Conservation (phyloP, 2,797 vertebrate species). For the Acanthopagrus latus region DNA sequence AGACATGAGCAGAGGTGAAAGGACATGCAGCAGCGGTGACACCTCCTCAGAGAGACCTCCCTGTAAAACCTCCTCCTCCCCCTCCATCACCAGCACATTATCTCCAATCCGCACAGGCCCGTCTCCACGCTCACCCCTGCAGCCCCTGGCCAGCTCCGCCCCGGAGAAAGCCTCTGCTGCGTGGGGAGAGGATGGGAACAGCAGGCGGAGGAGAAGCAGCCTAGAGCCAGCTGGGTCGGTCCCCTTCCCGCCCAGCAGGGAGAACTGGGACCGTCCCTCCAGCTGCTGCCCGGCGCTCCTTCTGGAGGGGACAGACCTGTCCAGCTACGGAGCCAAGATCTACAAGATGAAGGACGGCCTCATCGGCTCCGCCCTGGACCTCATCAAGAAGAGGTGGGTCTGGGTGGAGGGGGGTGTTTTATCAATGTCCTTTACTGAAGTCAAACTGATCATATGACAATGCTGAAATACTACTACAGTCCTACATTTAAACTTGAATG, state of each 20-base stretch:
- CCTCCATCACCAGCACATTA: constrained; percentile 22
- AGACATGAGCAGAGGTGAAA: constrained; percentile 24
- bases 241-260: constrained; percentile 78
- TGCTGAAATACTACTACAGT: neutral
- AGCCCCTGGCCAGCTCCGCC: constrained; percentile 70
- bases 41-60: constrained; percentile 37
- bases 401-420: neutral
- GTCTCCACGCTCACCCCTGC: constrained; percentile 86
- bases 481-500: neutral
- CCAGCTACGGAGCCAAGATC: constrained; percentile 91
- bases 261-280: constrained; percentile 85
- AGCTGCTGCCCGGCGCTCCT: constrained; percentile 92
- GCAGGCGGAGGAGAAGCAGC: constrained; percentile 70
- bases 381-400: constrained; percentile 94
- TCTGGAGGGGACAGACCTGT: constrained; percentile 90
- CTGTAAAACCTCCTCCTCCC: constrained; percentile 12
- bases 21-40: constrained; percentile 36
- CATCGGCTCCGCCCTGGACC: constrained; percentile 91
- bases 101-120: constrained; percentile 89
- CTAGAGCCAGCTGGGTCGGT: constrained; percentile 74
- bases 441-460: neutral
- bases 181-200: constrained; percentile 27
- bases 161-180: constrained; percentile 35
- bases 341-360: constrained; percentile 94
- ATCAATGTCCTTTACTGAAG: neutral